Evolutionary conservation across 2,888 invertebrate species (phyloP).

Genomic region (Euplexia lucipara): DNA sequence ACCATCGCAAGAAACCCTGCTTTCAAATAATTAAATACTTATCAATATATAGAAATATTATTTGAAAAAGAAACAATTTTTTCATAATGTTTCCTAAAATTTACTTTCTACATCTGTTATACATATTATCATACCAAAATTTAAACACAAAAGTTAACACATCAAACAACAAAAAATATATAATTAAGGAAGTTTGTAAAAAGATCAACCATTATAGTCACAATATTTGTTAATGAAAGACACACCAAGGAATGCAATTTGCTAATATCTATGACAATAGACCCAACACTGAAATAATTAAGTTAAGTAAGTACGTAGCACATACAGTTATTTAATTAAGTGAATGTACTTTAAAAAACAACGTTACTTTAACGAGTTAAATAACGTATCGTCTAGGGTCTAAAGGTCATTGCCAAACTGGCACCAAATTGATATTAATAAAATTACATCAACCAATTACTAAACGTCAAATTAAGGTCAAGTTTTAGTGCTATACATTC

Average conservation of each 20-base stretch:
- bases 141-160: too few species aligned
- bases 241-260: background rate
- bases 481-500: constrained; percentile 29
- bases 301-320: background rate
- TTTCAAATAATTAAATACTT: too few species aligned
- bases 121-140: too few species aligned
- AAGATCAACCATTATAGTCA: background rate
- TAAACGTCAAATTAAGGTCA: constrained; percentile 35
- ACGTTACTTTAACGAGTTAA: background rate
- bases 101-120: too few species aligned
- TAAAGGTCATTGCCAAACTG: constrained; percentile 28
- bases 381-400: constrained; percentile 10
- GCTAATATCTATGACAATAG: background rate
- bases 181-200: background rate
- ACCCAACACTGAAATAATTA: constrained; percentile 9
- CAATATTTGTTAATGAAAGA: background rate
- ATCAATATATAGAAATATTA: too few species aligned
- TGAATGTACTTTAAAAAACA: constrained; percentile 1
- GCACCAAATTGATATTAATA: constrained; percentile 8
- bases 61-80: too few species aligned
- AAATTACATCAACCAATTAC: constrained; percentile 27
- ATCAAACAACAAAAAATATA: background rate
- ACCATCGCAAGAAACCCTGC: too few species aligned
- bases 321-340: constrained; percentile 17
- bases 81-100: too few species aligned